Evolutionary conservation across 2,888 invertebrate species (phyloP).

Genomic region (Criorhina ranunculi): DNA sequence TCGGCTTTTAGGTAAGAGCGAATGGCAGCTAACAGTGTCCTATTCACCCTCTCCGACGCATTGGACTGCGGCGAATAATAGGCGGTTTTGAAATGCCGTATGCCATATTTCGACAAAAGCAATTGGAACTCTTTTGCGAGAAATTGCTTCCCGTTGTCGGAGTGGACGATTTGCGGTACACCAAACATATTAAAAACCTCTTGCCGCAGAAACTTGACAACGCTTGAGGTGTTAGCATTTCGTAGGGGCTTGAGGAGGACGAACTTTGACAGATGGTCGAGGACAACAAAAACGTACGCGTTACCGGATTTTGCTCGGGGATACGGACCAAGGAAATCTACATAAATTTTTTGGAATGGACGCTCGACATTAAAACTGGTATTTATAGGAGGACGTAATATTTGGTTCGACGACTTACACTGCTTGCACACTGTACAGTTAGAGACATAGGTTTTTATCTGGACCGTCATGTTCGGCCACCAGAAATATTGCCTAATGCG

Average conservation of each 20-base stretch:
- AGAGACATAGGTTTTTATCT: not conserved
- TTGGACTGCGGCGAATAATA: slow-evolving; percentile 71
- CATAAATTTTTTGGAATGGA: not conserved
- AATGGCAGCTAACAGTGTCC: slow-evolving; percentile 79
- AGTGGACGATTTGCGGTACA: slow-evolving; percentile 38
- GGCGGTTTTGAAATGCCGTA: slow-evolving; percentile 57
- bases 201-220: not conserved
- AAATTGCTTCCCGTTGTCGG: slow-evolving; percentile 79
- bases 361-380: not conserved
- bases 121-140: slow-evolving; percentile 58
- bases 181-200: slow-evolving; percentile 9
- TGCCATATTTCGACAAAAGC: slow-evolving; percentile 20
- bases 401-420: slow-evolving; percentile 15
- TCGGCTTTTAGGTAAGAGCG: slow-evolving; percentile 56
- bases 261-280: slow-evolving; percentile 1
- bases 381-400: slow-evolving; percentile 8
- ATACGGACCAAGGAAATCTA: slow-evolving; percentile 12
- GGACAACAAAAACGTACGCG: not conserved
- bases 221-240: not conserved
- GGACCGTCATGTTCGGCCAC: slow-evolving; percentile 5
- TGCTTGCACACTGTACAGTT: slow-evolving; percentile 8
- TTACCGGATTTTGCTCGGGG: slow-evolving; percentile 1
- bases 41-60: slow-evolving; percentile 80
- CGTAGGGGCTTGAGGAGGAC: not conserved
- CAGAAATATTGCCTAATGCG: no score